phyloP scores from a whole-genome alignment of 2,113 vertebrate genomes.

The Pelvicachromis taeniatus region DNA sequence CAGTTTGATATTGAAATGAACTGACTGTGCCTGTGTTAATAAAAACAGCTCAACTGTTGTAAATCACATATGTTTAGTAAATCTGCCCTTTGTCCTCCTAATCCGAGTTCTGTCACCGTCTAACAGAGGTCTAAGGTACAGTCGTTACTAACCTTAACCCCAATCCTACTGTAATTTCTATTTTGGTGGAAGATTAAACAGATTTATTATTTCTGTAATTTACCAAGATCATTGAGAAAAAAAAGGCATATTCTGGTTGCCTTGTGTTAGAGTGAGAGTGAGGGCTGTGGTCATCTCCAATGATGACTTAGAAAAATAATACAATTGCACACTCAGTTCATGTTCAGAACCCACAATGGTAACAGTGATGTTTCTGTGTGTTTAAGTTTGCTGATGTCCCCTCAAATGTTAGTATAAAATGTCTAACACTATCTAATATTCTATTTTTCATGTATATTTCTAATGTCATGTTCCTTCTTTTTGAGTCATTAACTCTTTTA shows the following conservation, averaged over 20 bases:
- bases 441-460: not conserved
- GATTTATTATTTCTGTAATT: not conserved
- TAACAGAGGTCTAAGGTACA: not conserved
- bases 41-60: not conserved
- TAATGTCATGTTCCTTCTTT: not conserved
- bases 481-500: not conserved
- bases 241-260: not conserved
- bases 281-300: not conserved
- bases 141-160: not conserved
- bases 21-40: not conserved
- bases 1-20: not conserved
- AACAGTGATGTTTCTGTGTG: not conserved
- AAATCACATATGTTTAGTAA: not conserved
- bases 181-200: not conserved
- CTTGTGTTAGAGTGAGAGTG: not conserved
- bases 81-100: not conserved
- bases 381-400: not conserved
- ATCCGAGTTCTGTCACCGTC: not conserved
- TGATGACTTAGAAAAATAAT: not conserved
- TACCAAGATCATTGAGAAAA: not conserved
- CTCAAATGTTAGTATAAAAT: not conserved
- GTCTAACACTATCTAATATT: not conserved
- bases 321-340: not conserved
- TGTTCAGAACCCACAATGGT: not conserved
- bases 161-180: not conserved